A percentile compares a stretch with the other conserved stretches of the same genome.
phyloP scores from a whole-genome alignment of 30 jellyfish, hydroid and myxozoan genomes.

The Cassiopea andromeda region DNA sequence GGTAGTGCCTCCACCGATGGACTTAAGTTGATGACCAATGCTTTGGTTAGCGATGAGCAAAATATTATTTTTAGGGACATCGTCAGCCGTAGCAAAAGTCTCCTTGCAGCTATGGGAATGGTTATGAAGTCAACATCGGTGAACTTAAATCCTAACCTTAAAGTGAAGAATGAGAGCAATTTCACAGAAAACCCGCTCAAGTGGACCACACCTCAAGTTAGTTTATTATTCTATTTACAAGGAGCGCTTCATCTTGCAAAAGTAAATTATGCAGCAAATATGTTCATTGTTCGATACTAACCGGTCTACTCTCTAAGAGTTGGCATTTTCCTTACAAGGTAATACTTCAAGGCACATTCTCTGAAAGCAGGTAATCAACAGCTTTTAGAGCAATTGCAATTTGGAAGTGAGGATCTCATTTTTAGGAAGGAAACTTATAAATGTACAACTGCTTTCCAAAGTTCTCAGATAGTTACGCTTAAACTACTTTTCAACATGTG shows the following conservation, averaged over 20 bases:
- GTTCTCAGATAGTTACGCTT: too few relatives aligned
- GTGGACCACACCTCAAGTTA: slow-evolving; percentile 28
- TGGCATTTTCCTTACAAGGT: too few relatives aligned
- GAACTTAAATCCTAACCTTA: slow-evolving; percentile 21
- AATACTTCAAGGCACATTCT: too few relatives aligned
- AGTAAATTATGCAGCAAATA: too few relatives aligned
- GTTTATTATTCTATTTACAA: background rate
- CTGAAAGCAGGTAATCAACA: too few relatives aligned
- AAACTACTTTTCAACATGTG: too few relatives aligned
- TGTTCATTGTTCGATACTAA: too few relatives aligned
- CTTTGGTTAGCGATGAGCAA: background rate
- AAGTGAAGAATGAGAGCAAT: slow-evolving; percentile 33
- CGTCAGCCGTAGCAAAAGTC: slow-evolving; percentile 39
- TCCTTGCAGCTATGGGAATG: slow-evolving; percentile 44
- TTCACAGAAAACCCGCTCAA: slow-evolving; percentile 25
- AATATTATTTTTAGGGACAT: slow-evolving; percentile 37
- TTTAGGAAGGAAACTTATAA: too few relatives aligned
- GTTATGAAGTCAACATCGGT: slow-evolving; percentile 53
- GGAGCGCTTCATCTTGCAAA: background rate
- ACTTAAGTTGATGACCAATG: slow-evolving; percentile 9
- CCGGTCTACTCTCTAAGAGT: too few relatives aligned
- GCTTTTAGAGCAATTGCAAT: too few relatives aligned
- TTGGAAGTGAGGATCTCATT: too few relatives aligned
- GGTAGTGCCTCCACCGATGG: background rate
- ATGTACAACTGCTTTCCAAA: too few relatives aligned